These are phyloP conservation scores for Megalonaias nervosa DNA, from an alignment of 1,140 invertebrate species.

Conservation along the genomic window DNA sequence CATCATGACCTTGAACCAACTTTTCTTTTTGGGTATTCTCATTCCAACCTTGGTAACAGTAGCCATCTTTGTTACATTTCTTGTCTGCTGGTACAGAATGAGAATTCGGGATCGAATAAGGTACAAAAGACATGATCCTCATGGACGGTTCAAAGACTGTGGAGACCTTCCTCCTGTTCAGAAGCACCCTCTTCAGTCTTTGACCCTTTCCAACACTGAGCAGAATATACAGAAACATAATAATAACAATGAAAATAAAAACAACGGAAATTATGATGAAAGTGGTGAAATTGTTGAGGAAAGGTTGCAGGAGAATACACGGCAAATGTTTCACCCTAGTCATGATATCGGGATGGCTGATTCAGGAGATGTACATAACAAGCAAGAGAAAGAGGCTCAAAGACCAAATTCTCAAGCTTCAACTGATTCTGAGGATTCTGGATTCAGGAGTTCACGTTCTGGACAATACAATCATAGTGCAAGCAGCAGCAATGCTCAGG, in stretches of 20 bases:
- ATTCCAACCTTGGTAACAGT: constrained; percentile 73
- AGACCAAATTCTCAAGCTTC: constrained; percentile 55
- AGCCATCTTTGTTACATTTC: constrained; percentile 60
- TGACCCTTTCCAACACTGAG: no score
- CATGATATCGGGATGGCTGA: constrained; percentile 55
- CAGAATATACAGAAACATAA: constrained; percentile 1
- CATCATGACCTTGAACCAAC: constrained; percentile 42
- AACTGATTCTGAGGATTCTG: constrained; percentile 58
- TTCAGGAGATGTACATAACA: constrained; percentile 1
- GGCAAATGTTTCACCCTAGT: constrained; percentile 41
- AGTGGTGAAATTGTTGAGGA: constrained; percentile 11
- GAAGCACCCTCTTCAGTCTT: no score
- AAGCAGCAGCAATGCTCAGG: constrained; percentile 37
- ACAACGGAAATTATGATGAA: constrained; percentile 30
- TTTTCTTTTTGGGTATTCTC: constrained; percentile 74
- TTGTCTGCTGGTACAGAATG: constrained; percentile 63
- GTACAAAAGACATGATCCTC: constrained; percentile 57
- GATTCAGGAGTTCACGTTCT: constrained; percentile 54
- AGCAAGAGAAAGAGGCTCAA: constrained; percentile 22
- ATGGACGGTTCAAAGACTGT: constrained; percentile 42
- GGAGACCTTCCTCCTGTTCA: constrained; percentile 35
- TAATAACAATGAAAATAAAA: constrained; percentile 30
- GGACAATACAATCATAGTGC: constrained; percentile 43
- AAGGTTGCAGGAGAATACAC: constrained; percentile 3
- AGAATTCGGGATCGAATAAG: constrained; percentile 47